Conservation (phyloP, 1,140 invertebrate genomes). For the Radopholus similis region DNA sequence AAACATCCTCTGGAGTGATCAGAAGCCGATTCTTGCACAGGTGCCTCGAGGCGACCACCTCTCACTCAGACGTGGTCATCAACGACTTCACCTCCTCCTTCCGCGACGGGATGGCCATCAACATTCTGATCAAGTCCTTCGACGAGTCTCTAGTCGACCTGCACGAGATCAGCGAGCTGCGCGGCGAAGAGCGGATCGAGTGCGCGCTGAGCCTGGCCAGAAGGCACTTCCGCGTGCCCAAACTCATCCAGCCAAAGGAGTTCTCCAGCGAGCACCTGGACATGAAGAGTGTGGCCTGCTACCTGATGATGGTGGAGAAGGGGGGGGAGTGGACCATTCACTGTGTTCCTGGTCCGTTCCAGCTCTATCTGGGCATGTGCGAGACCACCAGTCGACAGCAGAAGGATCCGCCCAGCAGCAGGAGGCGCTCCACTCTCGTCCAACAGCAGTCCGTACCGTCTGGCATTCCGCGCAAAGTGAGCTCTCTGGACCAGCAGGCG, state of each 20-base stretch:
- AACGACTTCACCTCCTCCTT: conserved; percentile 57
- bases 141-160: conserved; percentile 49
- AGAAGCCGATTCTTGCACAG: neutral
- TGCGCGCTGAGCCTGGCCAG: conserved; percentile 49
- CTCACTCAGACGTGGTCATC: conserved; percentile 45
- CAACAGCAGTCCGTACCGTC: neutral
- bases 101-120: conserved; percentile 55
- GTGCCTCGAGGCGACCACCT: conserved; percentile 51
- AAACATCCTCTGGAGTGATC: no score
- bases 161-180: conserved; percentile 39
- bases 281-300: conserved; percentile 46
- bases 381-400: neutral
- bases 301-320: conserved; percentile 43
- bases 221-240: conserved; percentile 44
- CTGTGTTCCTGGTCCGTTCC: neutral
- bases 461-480: neutral
- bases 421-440: conserved; percentile 4
- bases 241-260: conserved; percentile 47
- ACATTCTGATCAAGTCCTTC: conserved; percentile 50
- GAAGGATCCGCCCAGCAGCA: neutral
- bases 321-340: neutral
- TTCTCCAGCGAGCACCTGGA: conserved; percentile 55
- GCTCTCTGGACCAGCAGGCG: neutral
- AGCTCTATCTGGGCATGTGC: conserved; percentile 22
- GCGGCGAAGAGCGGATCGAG: conserved; percentile 52